A percentile compares a stretch with the other conserved stretches of the same genome.
These are phyloP conservation scores for Dinothrombium tinctorium DNA, from an alignment of 1,140 invertebrate species.

Conservation along the genomic window DNA sequence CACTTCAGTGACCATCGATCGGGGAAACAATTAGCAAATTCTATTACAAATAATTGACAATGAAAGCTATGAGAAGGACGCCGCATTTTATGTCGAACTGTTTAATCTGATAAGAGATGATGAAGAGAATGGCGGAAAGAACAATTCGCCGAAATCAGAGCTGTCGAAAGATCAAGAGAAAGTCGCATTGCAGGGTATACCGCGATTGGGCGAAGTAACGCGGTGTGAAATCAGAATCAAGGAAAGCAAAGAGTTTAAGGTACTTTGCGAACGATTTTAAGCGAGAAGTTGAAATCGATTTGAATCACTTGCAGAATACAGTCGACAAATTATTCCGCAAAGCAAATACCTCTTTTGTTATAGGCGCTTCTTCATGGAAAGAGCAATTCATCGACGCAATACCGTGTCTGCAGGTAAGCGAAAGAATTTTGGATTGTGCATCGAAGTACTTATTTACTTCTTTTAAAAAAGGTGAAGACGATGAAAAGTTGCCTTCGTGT, in stretches of 20 bases:
- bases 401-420: constrained; percentile 60
- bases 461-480: constrained; percentile 29
- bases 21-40: too few relatives aligned
- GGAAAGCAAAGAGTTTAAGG: constrained; percentile 96
- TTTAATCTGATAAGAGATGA: constrained; percentile 52
- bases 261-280: constrained; percentile 25
- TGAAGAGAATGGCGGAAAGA: too few relatives aligned
- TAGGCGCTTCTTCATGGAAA: constrained; percentile 90
- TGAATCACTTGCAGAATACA: constrained; percentile 60
- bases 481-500: constrained; percentile 26
- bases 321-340: constrained; percentile 92
- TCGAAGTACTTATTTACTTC: too few relatives aligned
- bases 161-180: constrained; percentile 18
- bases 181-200: constrained; percentile 69
- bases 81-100: constrained; percentile 72
- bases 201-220: constrained; percentile 57
- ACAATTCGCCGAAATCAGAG: constrained; percentile 1
- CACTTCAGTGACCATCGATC: too few relatives aligned
- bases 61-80: constrained; percentile 92
- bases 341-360: constrained; percentile 72
- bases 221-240: constrained; percentile 67
- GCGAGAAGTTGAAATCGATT: too few relatives aligned
- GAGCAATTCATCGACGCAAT: constrained; percentile 93
- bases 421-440: too few relatives aligned
- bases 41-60: constrained; percentile 71